These are phyloP conservation scores for Archips xylosteana DNA, from an alignment of 2,888 invertebrate genomes.

Conservation along the genomic window DNA sequence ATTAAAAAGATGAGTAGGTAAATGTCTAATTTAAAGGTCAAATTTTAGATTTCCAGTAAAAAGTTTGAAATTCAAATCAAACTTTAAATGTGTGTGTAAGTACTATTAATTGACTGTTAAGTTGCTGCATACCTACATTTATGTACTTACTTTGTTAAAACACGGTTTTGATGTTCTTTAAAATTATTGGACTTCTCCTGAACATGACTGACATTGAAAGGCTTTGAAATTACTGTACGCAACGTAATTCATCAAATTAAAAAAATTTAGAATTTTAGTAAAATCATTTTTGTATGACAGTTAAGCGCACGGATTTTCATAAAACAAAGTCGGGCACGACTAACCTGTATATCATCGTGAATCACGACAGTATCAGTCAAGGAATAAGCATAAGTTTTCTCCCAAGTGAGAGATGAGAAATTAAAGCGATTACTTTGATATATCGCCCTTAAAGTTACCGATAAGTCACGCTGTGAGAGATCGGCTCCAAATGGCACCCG, in stretches of 20 bases:
- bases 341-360: slow-evolving; percentile 53
- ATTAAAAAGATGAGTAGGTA: background rate
- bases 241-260: no score
- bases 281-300: no score
- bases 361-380: slow-evolving; percentile 69
- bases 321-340: background rate
- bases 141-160: no score
- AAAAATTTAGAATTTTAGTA: no score
- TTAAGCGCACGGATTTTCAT: background rate
- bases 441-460: slow-evolving; percentile 82
- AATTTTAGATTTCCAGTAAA: no score
- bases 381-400: slow-evolving; percentile 74
- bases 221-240: no score
- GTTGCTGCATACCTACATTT: no score
- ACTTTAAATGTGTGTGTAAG: background rate
- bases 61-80: background rate
- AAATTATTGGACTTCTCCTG: no score
- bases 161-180: no score
- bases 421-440: slow-evolving; percentile 85
- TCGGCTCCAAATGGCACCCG: slow-evolving; percentile 80
- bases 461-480: slow-evolving; percentile 80
- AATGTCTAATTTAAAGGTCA: no score
- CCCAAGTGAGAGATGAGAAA: slow-evolving; percentile 82
- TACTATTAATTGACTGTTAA: no score
- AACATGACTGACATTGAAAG: no score